These are phyloP conservation scores for Potorous gilbertii DNA, from an alignment of 2,797 vertebrate species.

Conservation along the genomic window DNA sequence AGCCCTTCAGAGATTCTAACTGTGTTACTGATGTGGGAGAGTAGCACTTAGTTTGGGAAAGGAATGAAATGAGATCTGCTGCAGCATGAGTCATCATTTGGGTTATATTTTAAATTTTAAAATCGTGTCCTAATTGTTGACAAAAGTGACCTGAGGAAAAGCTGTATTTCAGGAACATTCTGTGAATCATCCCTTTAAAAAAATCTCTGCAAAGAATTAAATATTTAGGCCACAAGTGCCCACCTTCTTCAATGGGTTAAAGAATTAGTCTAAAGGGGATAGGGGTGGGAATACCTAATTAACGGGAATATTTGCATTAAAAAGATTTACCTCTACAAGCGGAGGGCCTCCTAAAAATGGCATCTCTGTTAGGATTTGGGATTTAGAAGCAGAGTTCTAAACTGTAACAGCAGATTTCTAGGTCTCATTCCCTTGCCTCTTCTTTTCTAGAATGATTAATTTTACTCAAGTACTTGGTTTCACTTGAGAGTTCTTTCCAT, in stretches of 20 bases:
- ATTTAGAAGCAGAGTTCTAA: constrained; percentile 21
- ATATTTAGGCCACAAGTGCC: constrained; percentile 67
- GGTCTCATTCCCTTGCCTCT: constrained; percentile 51
- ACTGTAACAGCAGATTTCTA: constrained; percentile 26
- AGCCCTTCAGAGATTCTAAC: not conserved
- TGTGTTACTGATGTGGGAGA: constrained; percentile 2
- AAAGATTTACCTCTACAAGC: constrained; percentile 30
- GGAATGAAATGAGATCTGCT: constrained; percentile 56
- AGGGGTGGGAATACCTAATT: constrained; percentile 10
- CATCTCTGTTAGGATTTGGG: constrained; percentile 1
- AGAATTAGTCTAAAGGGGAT: constrained; percentile 62
- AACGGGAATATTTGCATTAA: constrained; percentile 35
- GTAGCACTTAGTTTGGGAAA: not conserved
- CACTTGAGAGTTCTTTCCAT: constrained; percentile 56
- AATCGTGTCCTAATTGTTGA: constrained; percentile 55
- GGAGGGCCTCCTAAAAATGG: not conserved
- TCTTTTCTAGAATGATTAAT: constrained; percentile 37
- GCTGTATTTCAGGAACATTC: constrained; percentile 67
- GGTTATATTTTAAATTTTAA: constrained; percentile 63
- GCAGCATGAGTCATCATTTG: constrained; percentile 62
- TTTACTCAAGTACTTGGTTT: constrained; percentile 55
- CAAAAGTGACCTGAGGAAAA: constrained; percentile 71
- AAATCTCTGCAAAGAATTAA: constrained; percentile 52
- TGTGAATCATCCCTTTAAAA: constrained; percentile 62
- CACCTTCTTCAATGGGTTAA: constrained; percentile 55